Evolutionary conservation across 2,113 vertebrate species (phyloP).

Genomic region (Pampusana beccarii): DNA sequence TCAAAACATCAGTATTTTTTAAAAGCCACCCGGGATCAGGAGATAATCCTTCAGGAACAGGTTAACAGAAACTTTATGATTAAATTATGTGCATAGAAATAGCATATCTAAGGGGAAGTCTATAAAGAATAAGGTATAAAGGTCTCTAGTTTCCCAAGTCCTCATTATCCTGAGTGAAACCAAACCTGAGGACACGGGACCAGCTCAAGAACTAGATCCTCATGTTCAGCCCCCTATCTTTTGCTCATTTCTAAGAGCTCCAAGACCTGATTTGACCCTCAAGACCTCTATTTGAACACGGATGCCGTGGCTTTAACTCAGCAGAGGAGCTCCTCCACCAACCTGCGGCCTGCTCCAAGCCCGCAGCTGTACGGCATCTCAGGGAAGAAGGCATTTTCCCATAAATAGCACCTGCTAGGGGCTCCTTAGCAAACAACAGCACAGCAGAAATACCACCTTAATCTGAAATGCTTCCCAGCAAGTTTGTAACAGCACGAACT

Average conservation of each 20-base stretch:
- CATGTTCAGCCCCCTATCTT: not conserved
- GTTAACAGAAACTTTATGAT: not conserved
- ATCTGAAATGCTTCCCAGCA: not conserved
- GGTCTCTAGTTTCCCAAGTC: not conserved
- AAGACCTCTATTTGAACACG: not conserved
- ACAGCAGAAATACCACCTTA: not conserved
- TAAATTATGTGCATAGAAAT: not conserved
- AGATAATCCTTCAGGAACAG: not conserved
- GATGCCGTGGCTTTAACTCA: not conserved
- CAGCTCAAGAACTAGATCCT: not conserved
- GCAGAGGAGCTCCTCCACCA: not conserved
- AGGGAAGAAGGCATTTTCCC: not conserved
- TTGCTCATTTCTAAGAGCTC: not conserved
- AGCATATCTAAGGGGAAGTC: not conserved
- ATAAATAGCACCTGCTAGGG: not conserved
- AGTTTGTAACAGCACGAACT: not conserved
- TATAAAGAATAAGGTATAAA: not conserved
- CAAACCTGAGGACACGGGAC: not conserved
- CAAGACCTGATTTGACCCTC: not conserved
- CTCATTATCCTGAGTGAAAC: not conserved
- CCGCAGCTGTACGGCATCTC: accelerated
- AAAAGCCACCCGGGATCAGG: not conserved
- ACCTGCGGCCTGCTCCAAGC: not conserved
- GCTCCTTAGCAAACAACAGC: not conserved
- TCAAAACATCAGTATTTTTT: not conserved